Conservation (phyloP, 2,113 vertebrate species). For the Acrocephalus kingi region DNA sequence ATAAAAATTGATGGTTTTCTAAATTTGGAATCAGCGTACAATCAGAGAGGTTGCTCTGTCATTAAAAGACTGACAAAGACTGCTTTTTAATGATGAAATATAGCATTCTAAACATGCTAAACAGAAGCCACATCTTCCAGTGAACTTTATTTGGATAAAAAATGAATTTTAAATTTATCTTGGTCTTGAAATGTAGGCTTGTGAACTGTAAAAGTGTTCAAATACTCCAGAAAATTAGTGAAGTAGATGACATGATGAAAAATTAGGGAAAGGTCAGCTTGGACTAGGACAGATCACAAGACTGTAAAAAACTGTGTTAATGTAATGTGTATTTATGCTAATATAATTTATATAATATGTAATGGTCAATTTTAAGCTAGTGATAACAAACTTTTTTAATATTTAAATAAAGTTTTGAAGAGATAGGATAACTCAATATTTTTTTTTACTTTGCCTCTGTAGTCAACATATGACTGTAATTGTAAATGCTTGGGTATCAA, state of each 20-base stretch:
- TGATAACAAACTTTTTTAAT: not conserved
- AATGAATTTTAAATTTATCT: not conserved
- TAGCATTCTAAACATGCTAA: not conserved
- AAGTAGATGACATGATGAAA: not conserved
- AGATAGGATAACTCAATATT: not conserved
- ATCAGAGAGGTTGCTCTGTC: not conserved
- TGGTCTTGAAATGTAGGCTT: not conserved
- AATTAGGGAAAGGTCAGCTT: not conserved
- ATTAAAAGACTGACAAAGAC: not conserved
- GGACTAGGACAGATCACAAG: not conserved
- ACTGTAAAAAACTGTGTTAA: not conserved
- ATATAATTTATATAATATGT: not conserved
- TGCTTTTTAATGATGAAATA: not conserved
- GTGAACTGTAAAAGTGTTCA: not conserved
- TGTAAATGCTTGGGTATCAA: not conserved
- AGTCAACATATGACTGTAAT: not conserved
- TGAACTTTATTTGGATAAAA: not conserved
- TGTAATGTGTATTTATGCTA: not conserved
- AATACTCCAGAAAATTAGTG: not conserved
- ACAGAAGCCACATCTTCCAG: not conserved
- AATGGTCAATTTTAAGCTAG: not conserved
- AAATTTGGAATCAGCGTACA: not conserved
- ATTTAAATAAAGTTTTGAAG: not conserved
- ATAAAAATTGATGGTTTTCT: not conserved
- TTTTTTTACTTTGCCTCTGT: not conserved